Evolutionary conservation across 2,113 vertebrate species (phyloP).

Genomic region (Hippolais icterina): DNA sequence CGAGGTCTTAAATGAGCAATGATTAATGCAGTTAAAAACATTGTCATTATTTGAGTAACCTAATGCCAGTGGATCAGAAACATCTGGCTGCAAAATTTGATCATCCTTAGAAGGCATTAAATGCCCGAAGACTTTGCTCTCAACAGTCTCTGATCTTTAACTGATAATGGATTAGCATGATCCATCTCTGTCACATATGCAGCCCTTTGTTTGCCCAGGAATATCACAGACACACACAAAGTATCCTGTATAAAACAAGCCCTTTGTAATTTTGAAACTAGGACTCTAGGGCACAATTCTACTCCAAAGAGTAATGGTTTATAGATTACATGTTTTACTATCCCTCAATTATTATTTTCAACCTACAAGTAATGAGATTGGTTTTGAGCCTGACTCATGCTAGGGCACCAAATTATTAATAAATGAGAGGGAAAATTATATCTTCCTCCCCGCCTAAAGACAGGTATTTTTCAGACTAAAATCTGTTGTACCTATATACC

Average conservation of each 20-base stretch:
- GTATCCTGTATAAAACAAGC: background rate
- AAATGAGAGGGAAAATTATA: background rate
- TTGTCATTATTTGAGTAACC: background rate
- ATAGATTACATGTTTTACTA: background rate
- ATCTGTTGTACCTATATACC: background rate
- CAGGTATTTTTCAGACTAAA: background rate
- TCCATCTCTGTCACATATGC: background rate
- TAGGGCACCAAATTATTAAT: background rate
- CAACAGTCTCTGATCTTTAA: background rate
- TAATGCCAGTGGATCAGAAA: background rate
- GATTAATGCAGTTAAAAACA: background rate
- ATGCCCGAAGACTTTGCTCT: background rate
- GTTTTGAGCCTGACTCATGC: background rate
- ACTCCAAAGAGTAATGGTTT: background rate
- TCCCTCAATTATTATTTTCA: background rate
- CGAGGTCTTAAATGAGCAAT: background rate
- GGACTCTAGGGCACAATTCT: background rate
- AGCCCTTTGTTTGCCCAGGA: background rate
- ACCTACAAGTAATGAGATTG: background rate
- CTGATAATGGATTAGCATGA: background rate
- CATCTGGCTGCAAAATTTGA: background rate
- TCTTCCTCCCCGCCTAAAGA: background rate
- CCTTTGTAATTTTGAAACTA: background rate
- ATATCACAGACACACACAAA: background rate
- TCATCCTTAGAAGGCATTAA: background rate